These are phyloP conservation scores for Hucho hucho DNA, from an alignment of 2,113 vertebrate species.

Conservation along the genomic window DNA sequence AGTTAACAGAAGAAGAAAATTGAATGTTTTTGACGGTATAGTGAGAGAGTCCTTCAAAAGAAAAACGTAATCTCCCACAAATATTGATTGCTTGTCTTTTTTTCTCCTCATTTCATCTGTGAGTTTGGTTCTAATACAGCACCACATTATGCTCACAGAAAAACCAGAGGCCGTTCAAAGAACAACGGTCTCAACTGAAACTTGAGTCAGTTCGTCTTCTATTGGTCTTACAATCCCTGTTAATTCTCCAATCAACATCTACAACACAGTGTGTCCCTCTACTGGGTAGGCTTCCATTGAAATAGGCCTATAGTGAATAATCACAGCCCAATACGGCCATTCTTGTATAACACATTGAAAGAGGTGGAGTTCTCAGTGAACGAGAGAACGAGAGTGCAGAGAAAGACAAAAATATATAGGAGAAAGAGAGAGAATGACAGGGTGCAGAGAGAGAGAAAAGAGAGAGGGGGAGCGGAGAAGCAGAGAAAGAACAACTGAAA, in stretches of 20 bases:
- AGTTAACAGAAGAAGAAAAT: conserved; percentile 28
- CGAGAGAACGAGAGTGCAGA: too few relatives aligned
- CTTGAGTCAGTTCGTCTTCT: background rate
- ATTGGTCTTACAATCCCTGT: background rate
- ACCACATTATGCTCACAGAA: background rate
- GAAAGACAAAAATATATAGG: background rate
- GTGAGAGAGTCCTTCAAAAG: background rate
- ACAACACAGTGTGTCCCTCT: background rate
- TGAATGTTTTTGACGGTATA: background rate
- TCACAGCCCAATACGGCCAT: background rate
- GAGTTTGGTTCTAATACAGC: background rate
- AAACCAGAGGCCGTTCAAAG: background rate
- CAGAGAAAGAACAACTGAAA: background rate
- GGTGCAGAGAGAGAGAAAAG: background rate
- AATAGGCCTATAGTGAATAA: background rate
- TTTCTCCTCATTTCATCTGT: background rate
- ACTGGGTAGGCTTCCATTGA: background rate
- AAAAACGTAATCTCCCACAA: background rate
- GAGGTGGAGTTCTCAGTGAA: background rate
- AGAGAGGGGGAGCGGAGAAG: background rate
- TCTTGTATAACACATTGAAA: background rate
- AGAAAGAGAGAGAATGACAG: background rate
- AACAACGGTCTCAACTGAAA: background rate
- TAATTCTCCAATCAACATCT: background rate
- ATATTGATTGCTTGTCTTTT: background rate